Conservation (phyloP, 2,888 invertebrate species). For the Celastrina argiolus region DNA sequence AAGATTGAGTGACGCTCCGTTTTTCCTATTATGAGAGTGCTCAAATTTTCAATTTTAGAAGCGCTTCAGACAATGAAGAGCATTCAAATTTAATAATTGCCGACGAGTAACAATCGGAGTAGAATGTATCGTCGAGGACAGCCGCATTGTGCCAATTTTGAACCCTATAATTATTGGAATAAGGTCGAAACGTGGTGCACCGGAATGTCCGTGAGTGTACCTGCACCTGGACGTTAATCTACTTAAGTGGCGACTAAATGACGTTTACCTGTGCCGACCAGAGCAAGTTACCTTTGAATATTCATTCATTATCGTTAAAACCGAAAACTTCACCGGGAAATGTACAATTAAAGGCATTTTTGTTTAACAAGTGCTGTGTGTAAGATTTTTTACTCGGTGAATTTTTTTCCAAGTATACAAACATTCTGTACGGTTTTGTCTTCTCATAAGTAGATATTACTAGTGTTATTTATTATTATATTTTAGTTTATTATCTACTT, state of each 20-base stretch:
- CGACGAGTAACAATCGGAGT: conserved; percentile 3
- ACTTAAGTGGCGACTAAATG: conserved; percentile 20
- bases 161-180: background rate
- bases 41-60: conserved; percentile 14
- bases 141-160: background rate
- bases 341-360: conserved; percentile 4
- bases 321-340: background rate
- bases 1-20: background rate
- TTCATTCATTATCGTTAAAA: conserved; percentile 19
- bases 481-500: too few relatives aligned
- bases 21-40: conserved; percentile 4
- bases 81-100: conserved; percentile 17
- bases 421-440: background rate
- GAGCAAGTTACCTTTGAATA: conserved; percentile 11
- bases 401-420: background rate
- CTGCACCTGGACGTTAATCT: conserved; percentile 20
- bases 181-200: background rate
- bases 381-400: background rate
- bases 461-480: too few relatives aligned
- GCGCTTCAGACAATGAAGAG: conserved; percentile 11
- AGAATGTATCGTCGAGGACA: background rate
- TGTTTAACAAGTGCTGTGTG: background rate
- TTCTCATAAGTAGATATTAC: too few relatives aligned
- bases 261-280: conserved; percentile 8
- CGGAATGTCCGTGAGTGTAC: background rate